Percentiles rank a stretch among this genome's conserved stretches.
These are phyloP conservation scores for Phyllotreta striolata DNA, from an alignment of 2,888 invertebrate genomes.

Conservation along the genomic window DNA sequence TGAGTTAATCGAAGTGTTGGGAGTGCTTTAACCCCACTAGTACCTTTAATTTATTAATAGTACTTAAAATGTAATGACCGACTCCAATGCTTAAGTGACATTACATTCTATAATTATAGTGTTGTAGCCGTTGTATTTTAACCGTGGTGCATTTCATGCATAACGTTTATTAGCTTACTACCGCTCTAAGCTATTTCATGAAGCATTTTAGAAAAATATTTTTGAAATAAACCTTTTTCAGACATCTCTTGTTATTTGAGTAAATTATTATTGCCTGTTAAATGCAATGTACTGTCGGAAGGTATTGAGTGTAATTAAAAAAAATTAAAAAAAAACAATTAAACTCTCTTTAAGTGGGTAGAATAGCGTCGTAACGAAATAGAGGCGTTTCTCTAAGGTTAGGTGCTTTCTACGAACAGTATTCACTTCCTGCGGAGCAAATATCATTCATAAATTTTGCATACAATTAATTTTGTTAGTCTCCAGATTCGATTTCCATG, in stretches of 20 bases:
- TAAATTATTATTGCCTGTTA: no score
- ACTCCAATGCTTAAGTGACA: slow-evolving; percentile 15
- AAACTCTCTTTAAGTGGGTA: slow-evolving; percentile 3
- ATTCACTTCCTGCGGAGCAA: slow-evolving; percentile 20
- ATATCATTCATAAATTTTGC: slow-evolving; percentile 24
- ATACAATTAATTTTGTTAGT: slow-evolving; percentile 16
- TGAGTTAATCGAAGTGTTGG: slow-evolving; percentile 12
- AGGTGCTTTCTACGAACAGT: slow-evolving; percentile 16
- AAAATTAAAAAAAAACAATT: not conserved
- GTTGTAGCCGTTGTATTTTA: slow-evolving; percentile 6
- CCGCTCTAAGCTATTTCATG: not conserved
- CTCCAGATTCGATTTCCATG: slow-evolving; percentile 21
- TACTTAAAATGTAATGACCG: slow-evolving; percentile 18
- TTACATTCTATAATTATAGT: slow-evolving; percentile 20
- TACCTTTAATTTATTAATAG: slow-evolving; percentile 17
- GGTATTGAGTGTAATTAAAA: not conserved
- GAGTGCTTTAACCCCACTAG: slow-evolving; percentile 17
- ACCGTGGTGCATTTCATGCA: slow-evolving; percentile 8
- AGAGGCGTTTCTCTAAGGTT: slow-evolving; percentile 29
- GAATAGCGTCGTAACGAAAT: not conserved
- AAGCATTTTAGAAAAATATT: not conserved
- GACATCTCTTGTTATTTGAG: no score
- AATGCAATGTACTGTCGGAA: not conserved
- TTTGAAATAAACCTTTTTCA: no score
- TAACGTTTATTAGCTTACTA: slow-evolving; percentile 4